Percentiles rank a stretch among this genome's conserved stretches.
phyloP scores from a whole-genome alignment of 2,797 vertebrate species.

The Tapirus indicus region DNA sequence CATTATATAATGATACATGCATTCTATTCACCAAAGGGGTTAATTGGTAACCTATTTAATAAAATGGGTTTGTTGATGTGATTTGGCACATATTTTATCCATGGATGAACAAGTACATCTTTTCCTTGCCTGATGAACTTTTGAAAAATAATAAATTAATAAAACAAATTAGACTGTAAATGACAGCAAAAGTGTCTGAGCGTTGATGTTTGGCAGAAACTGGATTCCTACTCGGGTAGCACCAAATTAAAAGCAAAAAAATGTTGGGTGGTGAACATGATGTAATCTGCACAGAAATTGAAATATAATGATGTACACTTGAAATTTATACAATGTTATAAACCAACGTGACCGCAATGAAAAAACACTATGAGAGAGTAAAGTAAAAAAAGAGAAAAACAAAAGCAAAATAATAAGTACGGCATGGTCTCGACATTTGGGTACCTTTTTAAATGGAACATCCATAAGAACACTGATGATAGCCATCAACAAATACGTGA shows the following conservation, averaged over 20 bases:
- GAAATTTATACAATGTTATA: too few relatives aligned
- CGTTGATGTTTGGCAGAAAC: background rate
- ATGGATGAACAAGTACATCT: background rate
- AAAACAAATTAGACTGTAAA: background rate
- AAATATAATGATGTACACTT: too few relatives aligned
- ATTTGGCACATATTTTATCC: background rate
- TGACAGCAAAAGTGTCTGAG: background rate
- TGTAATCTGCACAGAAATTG: too few relatives aligned
- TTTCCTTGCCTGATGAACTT: constrained; percentile 45
- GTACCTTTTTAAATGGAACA: background rate
- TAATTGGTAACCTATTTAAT: constrained; percentile 26
- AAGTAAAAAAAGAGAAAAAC: background rate
- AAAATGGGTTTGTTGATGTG: constrained; percentile 8
- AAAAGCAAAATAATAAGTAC: background rate
- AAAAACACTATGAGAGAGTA: too few relatives aligned
- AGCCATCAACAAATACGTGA: background rate
- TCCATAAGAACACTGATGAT: background rate
- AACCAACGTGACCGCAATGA: too few relatives aligned
- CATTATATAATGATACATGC: background rate
- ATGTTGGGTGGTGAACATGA: background rate
- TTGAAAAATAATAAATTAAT: constrained; percentile 59
- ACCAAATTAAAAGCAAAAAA: background rate
- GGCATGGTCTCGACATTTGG: background rate
- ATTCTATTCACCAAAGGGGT: constrained; percentile 21
- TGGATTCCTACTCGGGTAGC: background rate